A percentile compares a stretch with the other conserved stretches of the same genome.
These are phyloP conservation scores for Heliconius himera DNA, from an alignment of 1,140 invertebrate species.

Conservation along the genomic window DNA sequence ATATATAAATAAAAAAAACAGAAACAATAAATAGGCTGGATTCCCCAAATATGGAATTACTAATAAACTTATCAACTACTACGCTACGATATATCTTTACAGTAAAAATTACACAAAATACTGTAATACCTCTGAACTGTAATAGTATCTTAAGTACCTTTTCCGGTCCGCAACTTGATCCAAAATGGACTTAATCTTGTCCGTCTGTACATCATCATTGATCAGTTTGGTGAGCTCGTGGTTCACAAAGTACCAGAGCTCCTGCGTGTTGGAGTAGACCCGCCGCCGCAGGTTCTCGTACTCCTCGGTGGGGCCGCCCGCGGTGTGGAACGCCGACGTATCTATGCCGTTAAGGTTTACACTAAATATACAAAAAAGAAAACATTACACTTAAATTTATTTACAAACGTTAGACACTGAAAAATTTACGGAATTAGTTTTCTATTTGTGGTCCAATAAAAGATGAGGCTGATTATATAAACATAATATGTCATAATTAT, in stretches of 20 bases:
- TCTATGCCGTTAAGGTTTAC: constrained; percentile 66
- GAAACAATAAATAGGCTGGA: too few species aligned
- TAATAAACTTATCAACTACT: background rate
- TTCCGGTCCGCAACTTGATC: constrained; percentile 78
- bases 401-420: background rate
- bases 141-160: constrained; percentile 74
- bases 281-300: constrained; percentile 92
- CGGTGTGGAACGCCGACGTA: constrained; percentile 53
- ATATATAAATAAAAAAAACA: too few species aligned
- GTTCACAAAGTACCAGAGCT: constrained; percentile 91
- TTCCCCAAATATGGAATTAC: background rate
- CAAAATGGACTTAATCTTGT: constrained; percentile 83
- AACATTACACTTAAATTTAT: background rate
- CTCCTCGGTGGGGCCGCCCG: constrained; percentile 85
- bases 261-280: constrained; percentile 89
- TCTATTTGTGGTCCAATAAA: background rate
- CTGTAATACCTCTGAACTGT: too few species aligned
- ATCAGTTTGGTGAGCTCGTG: constrained; percentile 88
- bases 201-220: constrained; percentile 81
- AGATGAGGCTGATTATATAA: too few species aligned
- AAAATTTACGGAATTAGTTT: background rate
- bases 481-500: background rate
- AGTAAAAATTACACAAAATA: too few species aligned
- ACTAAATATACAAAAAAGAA: constrained; percentile 32
- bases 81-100: too few species aligned